A percentile compares a stretch with the other conserved stretches of the same genome.
Conservation (phyloP, 1,140 invertebrate species). For the Zaprionus capensis region DNA sequence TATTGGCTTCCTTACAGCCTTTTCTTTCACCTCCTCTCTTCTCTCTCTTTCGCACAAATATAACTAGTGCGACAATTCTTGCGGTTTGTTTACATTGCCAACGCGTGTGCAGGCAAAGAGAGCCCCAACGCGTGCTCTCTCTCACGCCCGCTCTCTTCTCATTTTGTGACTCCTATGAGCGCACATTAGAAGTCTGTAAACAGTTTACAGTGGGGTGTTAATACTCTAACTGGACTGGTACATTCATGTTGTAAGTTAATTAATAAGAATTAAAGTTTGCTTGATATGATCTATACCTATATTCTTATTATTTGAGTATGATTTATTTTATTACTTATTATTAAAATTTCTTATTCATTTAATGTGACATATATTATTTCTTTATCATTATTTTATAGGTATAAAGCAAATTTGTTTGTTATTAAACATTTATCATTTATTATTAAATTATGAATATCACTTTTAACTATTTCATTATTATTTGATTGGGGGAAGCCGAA, state of each 20-base stretch:
- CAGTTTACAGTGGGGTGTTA: background rate
- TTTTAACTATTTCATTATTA: too few relatives aligned
- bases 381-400: too few relatives aligned
- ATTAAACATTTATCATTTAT: too few relatives aligned
- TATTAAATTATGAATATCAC: too few relatives aligned
- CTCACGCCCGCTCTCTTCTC: background rate
- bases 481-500: too few relatives aligned
- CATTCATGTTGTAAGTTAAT: background rate
- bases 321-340: background rate
- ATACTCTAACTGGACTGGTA: background rate
- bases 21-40: conserved; percentile 2
- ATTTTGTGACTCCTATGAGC: background rate
- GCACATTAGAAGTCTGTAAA: background rate
- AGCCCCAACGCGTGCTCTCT: background rate
- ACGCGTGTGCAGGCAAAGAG: background rate
- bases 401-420: too few relatives aligned
- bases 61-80: conserved; percentile 15
- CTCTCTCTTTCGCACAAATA: background rate
- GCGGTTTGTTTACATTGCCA: conserved; percentile 12
- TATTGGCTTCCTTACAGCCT: conserved; percentile 26
- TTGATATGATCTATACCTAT: background rate
- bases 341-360: background rate
- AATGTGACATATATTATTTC: background rate
- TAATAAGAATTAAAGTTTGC: background rate
- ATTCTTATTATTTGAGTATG: background rate